A percentile compares a stretch with the other conserved stretches of the same genome.
These are phyloP conservation scores for Zosterops lateralis DNA, from an alignment of 2,113 vertebrate genomes.

Conservation along the genomic window DNA sequence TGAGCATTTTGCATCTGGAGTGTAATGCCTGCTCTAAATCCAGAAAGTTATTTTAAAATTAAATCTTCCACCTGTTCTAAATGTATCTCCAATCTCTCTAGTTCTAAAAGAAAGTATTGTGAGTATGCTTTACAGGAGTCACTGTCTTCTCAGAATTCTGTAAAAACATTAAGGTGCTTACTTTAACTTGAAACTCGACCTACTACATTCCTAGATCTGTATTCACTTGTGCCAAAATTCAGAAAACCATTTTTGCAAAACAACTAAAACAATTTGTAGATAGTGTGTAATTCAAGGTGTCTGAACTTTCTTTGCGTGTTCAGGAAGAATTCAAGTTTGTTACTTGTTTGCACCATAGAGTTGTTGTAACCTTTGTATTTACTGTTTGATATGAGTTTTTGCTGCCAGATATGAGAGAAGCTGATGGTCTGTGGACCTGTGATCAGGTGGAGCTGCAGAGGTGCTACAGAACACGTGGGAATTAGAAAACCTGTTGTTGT, in stretches of 20 bases:
- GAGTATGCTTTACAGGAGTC: neutral
- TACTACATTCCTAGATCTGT: neutral
- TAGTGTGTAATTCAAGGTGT: accelerated
- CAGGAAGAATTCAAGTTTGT: neutral
- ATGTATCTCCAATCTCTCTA: neutral
- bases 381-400: neutral
- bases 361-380: neutral
- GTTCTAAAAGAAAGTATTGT: neutral
- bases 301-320: neutral
- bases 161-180: neutral
- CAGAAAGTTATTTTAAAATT: neutral
- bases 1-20: neutral
- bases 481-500: neutral
- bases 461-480: accelerated
- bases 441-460: neutral
- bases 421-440: neutral
- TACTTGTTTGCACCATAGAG: neutral
- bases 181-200: neutral
- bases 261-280: neutral
- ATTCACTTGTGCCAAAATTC: neutral
- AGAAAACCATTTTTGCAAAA: neutral
- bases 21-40: neutral
- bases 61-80: neutral
- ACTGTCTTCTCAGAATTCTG: neutral
- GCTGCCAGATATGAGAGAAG: neutral